A percentile compares a stretch with the other conserved stretches of the same genome.
Conservation (phyloP, 2,888 invertebrate genomes). For the Epiblema foenella region DNA sequence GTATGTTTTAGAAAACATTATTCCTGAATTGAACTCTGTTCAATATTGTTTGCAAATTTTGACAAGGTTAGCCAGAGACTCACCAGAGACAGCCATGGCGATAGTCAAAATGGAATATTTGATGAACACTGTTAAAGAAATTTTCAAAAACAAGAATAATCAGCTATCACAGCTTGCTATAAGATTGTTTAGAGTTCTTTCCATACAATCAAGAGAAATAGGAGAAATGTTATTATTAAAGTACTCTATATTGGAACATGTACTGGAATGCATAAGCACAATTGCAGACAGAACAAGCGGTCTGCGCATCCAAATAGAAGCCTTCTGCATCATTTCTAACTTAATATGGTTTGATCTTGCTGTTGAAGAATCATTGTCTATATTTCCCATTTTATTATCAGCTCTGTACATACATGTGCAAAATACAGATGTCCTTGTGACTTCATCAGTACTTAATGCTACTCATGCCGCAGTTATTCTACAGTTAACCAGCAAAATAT, state of each 20-base stretch:
- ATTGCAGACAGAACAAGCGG: slow-evolving; percentile 80
- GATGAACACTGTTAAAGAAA: slow-evolving; percentile 83
- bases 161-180: slow-evolving; percentile 87
- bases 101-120: slow-evolving; percentile 87
- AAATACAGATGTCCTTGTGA: slow-evolving; percentile 78
- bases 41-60: slow-evolving; percentile 91
- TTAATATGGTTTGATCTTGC: slow-evolving; percentile 82
- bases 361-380: slow-evolving; percentile 70
- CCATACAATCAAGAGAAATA: slow-evolving; percentile 85
- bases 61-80: slow-evolving; percentile 91
- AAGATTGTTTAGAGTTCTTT: slow-evolving; percentile 89
- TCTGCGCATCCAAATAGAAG: slow-evolving; percentile 86
- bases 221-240: slow-evolving; percentile 81
- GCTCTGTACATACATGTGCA: slow-evolving; percentile 85
- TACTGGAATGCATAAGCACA: slow-evolving; percentile 84
- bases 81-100: slow-evolving; percentile 86
- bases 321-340: slow-evolving; percentile 84
- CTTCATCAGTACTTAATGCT: slow-evolving; percentile 79
- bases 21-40: slow-evolving; percentile 89
- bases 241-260: slow-evolving; percentile 81
- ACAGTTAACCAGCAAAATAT: slow-evolving; percentile 71
- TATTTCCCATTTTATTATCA: slow-evolving; percentile 84
- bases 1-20: slow-evolving; percentile 89
- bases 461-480: slow-evolving; percentile 85
- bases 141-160: slow-evolving; percentile 83